Evolutionary conservation across 2,113 vertebrate species (phyloP), one percentile per base, ranked within the genome.

Genomic region (Takifugu flavidus): DNA sequence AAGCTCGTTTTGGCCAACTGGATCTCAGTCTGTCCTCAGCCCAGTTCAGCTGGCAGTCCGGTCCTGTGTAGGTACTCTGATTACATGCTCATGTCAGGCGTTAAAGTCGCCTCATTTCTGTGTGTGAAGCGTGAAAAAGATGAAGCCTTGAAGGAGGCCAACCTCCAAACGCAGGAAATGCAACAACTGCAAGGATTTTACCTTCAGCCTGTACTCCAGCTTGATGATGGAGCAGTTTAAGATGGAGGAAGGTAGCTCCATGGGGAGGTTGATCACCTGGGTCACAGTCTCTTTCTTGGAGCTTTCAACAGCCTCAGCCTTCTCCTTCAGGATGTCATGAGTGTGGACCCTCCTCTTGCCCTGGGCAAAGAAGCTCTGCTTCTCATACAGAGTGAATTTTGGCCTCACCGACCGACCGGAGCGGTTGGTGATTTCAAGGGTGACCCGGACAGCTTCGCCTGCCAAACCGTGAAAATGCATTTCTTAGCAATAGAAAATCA

Each of bases 171-270:
- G 20, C 20, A 20, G 20, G 20, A 20, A 20, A 20, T 20, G 20
- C 20, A 20, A 20, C 20, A 20, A 20, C 20, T 20, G 20, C 20
- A 20, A 20, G 20, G 34, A n/a, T 47, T 86, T 62, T 59, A 91
- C 90, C 85, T 71, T 82, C 6, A 90, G 80, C 69, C 79, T 86
- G 85, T 91, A 65, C 66, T 92, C 89, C 12, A 20, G 77, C 68
- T 79, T 87, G 45, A 91, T 74, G 54, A 77, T 80, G 1, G 0
- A 62, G 65, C 89, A 90, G 84, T 86, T 86, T 31, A 62, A 0
- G 62, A 90, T 87, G 0, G 87, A 87, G 6, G 83, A 62, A 31
- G 66, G 59, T 0, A 7, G 0, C 25, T 84, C 79, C 25, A 11
- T 34, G 1, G 90, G 87, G 58, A 89, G 77, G 14, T 31, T 20